Conservation (phyloP, 2,113 vertebrate species). For the Microcebus jonahi region DNA sequence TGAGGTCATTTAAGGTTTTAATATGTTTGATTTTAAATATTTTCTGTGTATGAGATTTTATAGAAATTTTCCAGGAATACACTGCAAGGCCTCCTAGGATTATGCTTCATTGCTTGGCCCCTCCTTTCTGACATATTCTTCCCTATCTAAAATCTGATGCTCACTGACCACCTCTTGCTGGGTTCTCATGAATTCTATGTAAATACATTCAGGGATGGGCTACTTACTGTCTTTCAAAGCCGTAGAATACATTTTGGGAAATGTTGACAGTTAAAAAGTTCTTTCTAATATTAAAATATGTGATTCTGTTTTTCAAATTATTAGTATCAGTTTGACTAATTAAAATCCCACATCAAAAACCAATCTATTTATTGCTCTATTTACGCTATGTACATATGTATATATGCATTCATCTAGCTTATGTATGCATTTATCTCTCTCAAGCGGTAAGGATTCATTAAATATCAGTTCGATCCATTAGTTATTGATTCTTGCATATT, state of each 20-base stretch:
- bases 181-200: not conserved
- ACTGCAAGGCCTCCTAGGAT: no score
- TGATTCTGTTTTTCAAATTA: not conserved
- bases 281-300: not conserved
- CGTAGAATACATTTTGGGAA: not conserved
- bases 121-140: not conserved
- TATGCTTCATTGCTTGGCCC: accelerated
- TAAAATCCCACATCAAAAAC: not conserved
- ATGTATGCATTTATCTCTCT: not conserved
- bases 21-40: not conserved
- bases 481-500: not conserved
- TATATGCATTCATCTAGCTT: not conserved
- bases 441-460: not conserved
- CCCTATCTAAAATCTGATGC: not conserved
- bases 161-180: not conserved
- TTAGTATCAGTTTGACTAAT: not conserved
- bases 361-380: not conserved
- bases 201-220: not conserved
- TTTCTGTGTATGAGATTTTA: not conserved
- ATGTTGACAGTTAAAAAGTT: not conserved
- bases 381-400: not conserved
- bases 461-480: not conserved
- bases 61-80: not conserved
- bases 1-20: not conserved
- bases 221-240: not conserved